phyloP scores from a whole-genome alignment of 2,113 vertebrate genomes.

The Piaya cayana region DNA sequence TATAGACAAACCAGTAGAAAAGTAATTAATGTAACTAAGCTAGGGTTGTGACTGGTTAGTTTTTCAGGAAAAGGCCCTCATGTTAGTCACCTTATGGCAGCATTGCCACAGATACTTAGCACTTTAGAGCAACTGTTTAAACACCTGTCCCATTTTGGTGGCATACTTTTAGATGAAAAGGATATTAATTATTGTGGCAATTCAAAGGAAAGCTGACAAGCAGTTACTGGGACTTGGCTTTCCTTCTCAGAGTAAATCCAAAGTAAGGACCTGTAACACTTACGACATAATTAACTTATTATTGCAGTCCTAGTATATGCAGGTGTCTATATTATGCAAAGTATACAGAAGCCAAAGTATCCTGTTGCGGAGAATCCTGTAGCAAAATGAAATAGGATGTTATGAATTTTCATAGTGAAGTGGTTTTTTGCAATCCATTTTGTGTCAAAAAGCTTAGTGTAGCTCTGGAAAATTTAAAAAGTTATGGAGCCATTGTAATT shows the following conservation, averaged over 20 bases:
- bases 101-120: neutral
- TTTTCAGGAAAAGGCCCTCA: neutral
- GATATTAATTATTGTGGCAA: neutral
- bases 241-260: neutral
- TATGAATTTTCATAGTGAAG: neutral
- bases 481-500: neutral
- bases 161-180: neutral
- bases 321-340: neutral
- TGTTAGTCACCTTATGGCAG: neutral
- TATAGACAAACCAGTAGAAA: neutral
- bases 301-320: neutral
- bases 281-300: neutral
- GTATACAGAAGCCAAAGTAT: neutral
- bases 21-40: neutral
- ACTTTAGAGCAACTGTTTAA: neutral
- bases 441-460: neutral
- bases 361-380: neutral
- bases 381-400: neutral
- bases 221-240: conserved; percentile 5
- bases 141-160: neutral
- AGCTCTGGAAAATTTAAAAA: neutral
- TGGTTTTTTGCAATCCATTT: neutral
- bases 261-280: neutral
- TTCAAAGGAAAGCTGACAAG: neutral
- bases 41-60: neutral